Percentiles rank a stretch among this genome's conserved stretches.
phyloP scores from a whole-genome alignment of 1,140 invertebrate genomes.

The Heterodera schachtii region DNA sequence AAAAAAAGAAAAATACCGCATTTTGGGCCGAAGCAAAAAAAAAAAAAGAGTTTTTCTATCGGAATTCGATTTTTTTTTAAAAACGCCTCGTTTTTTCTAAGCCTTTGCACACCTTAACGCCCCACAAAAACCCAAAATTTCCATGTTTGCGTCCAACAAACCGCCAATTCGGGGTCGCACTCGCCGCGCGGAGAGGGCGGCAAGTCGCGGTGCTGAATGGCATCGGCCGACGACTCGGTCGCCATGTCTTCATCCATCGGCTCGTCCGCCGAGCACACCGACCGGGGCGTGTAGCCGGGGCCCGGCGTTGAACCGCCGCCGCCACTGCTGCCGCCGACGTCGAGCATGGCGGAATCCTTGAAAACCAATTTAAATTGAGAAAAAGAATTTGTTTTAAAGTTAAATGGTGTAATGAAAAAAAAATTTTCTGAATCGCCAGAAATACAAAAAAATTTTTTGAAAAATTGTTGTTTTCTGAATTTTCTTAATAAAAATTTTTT shows the following conservation, averaged over 20 bases:
- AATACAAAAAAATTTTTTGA: no score
- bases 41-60: no score
- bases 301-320: constrained; percentile 9
- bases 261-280: neutral
- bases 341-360: neutral
- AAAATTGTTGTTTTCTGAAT: no score
- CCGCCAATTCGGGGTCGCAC: constrained; percentile 3
- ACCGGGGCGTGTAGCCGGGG: neutral
- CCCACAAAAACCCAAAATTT: neutral
- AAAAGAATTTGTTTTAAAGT: no score
- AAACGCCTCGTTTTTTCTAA: no score
- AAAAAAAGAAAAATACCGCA: no score
- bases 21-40: no score
- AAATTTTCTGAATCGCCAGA: no score
- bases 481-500: neutral
- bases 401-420: no score
- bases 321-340: neutral
- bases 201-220: neutral
- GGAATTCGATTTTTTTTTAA: no score
- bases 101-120: no score
- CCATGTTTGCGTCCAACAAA: neutral
- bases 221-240: neutral
- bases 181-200: neutral
- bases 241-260: neutral
- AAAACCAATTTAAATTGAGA: no score